These are phyloP conservation scores for Rhizoglyphus robini DNA, from an alignment of 1,140 invertebrate genomes.

Conservation along the genomic window DNA sequence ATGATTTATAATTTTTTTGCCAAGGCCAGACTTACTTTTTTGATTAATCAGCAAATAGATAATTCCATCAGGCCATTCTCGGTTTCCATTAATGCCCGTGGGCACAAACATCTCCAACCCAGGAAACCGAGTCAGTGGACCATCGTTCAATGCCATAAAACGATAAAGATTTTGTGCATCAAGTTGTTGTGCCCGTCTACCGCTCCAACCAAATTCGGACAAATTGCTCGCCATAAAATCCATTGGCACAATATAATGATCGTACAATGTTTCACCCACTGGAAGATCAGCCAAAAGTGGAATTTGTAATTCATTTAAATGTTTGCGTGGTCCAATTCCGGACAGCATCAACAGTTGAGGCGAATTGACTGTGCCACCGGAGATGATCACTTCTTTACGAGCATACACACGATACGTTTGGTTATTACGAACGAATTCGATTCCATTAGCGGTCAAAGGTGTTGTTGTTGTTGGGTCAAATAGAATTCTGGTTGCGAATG, in stretches of 20 bases:
- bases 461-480: no score
- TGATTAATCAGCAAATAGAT: background rate
- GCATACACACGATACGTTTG: slow-evolving; percentile 48
- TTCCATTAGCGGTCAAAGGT: slow-evolving; percentile 52
- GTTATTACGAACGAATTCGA: slow-evolving; percentile 48
- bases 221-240: background rate
- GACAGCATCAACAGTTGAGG: slow-evolving; percentile 73
- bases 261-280: slow-evolving; percentile 38
- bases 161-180: background rate
- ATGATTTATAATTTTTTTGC: background rate
- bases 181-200: background rate
- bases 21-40: background rate
- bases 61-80: background rate
- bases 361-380: no score
- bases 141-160: background rate
- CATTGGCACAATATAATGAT: slow-evolving; percentile 23
- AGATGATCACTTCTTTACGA: slow-evolving; percentile 53
- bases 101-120: background rate
- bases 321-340: slow-evolving; percentile 41
- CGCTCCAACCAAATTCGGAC: background rate
- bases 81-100: background rate
- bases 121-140: background rate
- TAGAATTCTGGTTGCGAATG: slow-evolving; percentile 18
- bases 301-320: slow-evolving; percentile 24
- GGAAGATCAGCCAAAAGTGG: slow-evolving; percentile 33